These are phyloP conservation scores for Rotaria magnacalcarata DNA, from an alignment of 2,888 invertebrate species.

Conservation along the genomic window DNA sequence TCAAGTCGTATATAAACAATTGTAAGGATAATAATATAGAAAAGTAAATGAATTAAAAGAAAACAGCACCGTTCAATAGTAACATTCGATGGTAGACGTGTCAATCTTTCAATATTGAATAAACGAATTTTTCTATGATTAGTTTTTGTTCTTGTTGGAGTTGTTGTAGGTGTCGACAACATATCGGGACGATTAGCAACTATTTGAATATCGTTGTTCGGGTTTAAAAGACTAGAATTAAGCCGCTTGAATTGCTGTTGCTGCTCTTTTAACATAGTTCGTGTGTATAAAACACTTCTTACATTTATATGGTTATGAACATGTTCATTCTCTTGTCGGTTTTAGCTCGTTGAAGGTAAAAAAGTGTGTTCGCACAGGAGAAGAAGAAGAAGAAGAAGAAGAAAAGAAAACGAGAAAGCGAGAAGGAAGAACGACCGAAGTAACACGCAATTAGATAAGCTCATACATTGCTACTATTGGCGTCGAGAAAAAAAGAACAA, in stretches of 20 bases:
- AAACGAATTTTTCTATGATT: background rate
- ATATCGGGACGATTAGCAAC: background rate
- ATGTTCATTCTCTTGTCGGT: conserved; percentile 26
- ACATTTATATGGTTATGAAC: background rate
- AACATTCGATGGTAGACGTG: background rate
- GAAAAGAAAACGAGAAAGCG: conserved; percentile 12
- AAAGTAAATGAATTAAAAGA: background rate
- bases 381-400: background rate
- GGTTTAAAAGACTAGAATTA: background rate
- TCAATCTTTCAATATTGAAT: background rate
- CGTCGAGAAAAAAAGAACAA: conserved; percentile 13
- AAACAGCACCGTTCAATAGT: conserved; percentile 33
- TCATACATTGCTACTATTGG: background rate
- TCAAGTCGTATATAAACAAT: conserved; percentile 14
- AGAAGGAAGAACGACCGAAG: background rate
- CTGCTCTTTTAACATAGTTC: background rate
- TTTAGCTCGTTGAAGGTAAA: background rate
- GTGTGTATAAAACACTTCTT: conserved; percentile 10
- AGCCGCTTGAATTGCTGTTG: background rate
- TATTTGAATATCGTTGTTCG: background rate
- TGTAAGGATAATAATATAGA: background rate
- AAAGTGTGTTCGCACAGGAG: background rate
- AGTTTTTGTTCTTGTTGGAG: background rate
- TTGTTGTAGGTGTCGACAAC: background rate
- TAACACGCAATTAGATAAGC: conserved; percentile 14